These are phyloP conservation scores for Stenolophus ochropezus DNA, from an alignment of 2,888 invertebrate species.

Conservation along the genomic window DNA sequence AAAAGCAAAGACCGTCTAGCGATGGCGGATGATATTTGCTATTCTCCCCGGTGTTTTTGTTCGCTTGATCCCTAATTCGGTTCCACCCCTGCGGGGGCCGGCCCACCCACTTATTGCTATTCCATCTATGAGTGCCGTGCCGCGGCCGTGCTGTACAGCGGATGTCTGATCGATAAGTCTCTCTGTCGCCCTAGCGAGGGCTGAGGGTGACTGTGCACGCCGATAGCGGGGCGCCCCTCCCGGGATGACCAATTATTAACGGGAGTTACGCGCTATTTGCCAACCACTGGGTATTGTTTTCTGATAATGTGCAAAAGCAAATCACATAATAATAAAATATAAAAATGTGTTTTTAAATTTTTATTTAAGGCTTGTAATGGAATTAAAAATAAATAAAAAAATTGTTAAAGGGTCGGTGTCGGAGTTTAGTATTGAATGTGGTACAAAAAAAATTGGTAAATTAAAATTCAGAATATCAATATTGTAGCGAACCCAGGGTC, in stretches of 20 bases:
- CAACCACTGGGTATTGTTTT: too few species aligned
- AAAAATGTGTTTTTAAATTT: too few species aligned
- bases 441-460: too few species aligned
- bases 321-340: too few species aligned
- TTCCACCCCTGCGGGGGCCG: constrained; percentile 42
- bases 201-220: constrained; percentile 14
- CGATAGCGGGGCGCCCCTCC: not conserved
- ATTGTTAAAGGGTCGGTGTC: too few species aligned
- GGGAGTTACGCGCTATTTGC: not conserved
- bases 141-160: constrained; percentile 24
- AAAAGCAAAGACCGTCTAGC: too few species aligned
- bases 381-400: too few species aligned
- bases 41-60: constrained; percentile 40
- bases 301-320: too few species aligned
- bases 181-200: constrained; percentile 13
- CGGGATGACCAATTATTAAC: not conserved
- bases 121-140: constrained; percentile 54
- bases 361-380: too few species aligned
- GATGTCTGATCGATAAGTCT: constrained; percentile 56
- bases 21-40: not conserved
- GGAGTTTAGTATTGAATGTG: too few species aligned
- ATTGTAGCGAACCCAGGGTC: too few species aligned
- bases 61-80: constrained; percentile 50
- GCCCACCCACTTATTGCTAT: constrained; percentile 58
- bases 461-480: too few species aligned